phyloP scores from a whole-genome alignment of 2,797 vertebrate species.

The Chelmon rostratus region DNA sequence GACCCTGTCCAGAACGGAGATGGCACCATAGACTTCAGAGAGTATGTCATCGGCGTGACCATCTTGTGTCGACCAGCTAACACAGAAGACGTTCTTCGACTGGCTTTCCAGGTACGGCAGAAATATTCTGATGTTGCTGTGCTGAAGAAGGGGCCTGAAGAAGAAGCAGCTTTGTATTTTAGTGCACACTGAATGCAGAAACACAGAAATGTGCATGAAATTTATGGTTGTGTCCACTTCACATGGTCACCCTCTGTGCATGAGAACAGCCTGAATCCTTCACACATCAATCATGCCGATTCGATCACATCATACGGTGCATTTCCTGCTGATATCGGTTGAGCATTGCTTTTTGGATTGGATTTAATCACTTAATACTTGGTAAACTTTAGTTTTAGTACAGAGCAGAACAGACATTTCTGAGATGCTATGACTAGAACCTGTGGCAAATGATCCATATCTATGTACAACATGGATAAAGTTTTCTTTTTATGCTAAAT shows the following conservation, averaged over 20 bases:
- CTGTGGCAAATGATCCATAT: too few species aligned
- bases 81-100: conserved; percentile 93
- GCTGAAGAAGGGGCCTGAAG: neutral
- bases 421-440: neutral
- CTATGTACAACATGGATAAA: neutral
- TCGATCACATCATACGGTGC: neutral
- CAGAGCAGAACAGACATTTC: neutral
- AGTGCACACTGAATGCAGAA: neutral
- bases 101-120: conserved; percentile 93
- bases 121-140: neutral
- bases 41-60: conserved; percentile 98
- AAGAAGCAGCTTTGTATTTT: neutral
- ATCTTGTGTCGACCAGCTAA: conserved; percentile 96
- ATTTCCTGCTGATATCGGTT: neutral
- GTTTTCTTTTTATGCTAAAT: neutral
- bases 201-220: neutral
- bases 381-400: neutral
- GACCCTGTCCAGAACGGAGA: conserved; percentile 88
- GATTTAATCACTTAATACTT: neutral
- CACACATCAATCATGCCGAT: neutral
- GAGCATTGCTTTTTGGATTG: neutral
- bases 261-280: neutral
- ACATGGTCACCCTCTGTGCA: neutral
- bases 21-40: conserved; percentile 97
- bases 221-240: neutral